phyloP scores from a whole-genome alignment of 2,888 invertebrate species.

The Cordilura impudica region DNA sequence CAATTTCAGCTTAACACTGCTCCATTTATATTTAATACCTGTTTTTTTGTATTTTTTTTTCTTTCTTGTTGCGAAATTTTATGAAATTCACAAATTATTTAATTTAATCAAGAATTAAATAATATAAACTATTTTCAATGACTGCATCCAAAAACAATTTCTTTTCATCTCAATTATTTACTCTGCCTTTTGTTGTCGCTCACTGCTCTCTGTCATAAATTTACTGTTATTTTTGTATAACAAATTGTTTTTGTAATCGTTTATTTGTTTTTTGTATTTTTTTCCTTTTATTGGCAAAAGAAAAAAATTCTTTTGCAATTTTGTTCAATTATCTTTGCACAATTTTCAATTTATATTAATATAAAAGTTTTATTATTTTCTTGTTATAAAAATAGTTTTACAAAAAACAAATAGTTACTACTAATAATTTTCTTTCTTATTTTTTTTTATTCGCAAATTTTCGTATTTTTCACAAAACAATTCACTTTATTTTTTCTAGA shows the following conservation, averaged over 20 bases:
- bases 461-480: neutral
- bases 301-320: neutral
- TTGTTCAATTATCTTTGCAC: constrained; percentile 8
- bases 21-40: neutral
- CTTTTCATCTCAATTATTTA: constrained; percentile 48
- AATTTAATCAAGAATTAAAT: too few relatives aligned
- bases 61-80: neutral
- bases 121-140: constrained; percentile 7
- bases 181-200: constrained; percentile 34
- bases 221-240: constrained; percentile 36
- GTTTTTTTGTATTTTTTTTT: neutral
- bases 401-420: neutral
- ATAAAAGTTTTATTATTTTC: constrained; percentile 7
- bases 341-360: constrained; percentile 2
- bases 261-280: constrained; percentile 18
- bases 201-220: constrained; percentile 34
- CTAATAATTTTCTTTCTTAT: neutral
- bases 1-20: too few relatives aligned
- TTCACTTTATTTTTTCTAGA: neutral
- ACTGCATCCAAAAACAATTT: constrained; percentile 54
- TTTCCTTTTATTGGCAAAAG: too few relatives aligned
- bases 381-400: constrained; percentile 13
- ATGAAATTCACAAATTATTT: neutral
- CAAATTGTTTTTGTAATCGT: constrained; percentile 27
- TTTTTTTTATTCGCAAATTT: neutral